These are phyloP conservation scores for Micropterix aruncella DNA, from an alignment of 2,888 invertebrate genomes.

Conservation along the genomic window DNA sequence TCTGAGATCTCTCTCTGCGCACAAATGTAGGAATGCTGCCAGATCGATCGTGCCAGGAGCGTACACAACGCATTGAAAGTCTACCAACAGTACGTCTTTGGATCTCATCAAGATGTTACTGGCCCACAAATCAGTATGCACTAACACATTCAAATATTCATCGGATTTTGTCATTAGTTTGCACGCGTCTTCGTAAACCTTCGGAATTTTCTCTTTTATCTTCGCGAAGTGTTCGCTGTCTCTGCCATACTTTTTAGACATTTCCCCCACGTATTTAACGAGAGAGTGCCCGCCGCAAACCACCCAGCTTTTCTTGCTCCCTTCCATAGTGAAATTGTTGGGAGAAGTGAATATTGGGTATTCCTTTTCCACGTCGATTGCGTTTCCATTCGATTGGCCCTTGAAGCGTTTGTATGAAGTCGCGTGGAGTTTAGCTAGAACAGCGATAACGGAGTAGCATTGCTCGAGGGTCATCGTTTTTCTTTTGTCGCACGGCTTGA, in stretches of 20 bases:
- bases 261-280: neutral
- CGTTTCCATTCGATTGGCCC: too few relatives aligned
- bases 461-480: neutral
- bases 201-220: neutral
- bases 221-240: neutral
- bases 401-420: neutral
- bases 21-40: neutral
- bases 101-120: neutral
- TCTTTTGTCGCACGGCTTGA: neutral
- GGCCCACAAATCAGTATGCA: neutral
- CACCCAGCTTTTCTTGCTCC: neutral
- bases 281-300: neutral
- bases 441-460: neutral
- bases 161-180: neutral
- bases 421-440: neutral
- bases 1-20: neutral
- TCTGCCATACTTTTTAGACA: neutral
- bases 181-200: neutral
- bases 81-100: neutral
- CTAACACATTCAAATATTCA: neutral
- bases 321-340: neutral
- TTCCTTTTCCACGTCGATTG: neutral
- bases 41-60: neutral
- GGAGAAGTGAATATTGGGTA: neutral
- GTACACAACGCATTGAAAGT: neutral